Percentiles rank a stretch among this genome's conserved stretches.
Conservation (phyloP, 1,140 invertebrate species). For the Drosophila pachea region DNA sequence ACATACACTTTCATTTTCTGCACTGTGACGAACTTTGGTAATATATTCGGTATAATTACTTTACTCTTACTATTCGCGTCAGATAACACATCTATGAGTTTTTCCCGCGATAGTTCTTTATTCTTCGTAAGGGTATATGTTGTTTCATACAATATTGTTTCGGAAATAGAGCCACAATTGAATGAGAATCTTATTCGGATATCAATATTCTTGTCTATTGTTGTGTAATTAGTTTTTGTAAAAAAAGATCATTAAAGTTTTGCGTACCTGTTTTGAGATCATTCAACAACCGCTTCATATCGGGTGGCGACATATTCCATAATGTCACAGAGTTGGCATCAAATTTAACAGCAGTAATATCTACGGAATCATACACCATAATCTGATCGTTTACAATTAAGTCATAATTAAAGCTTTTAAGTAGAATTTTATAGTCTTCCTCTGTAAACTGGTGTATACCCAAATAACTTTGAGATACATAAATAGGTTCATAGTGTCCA, state of each 20-base stretch:
- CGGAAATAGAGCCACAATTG: constrained; percentile 20
- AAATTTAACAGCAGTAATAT: constrained; percentile 89
- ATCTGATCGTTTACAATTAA: constrained; percentile 89
- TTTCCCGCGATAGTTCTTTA: constrained; percentile 77
- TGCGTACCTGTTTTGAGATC: constrained; percentile 79
- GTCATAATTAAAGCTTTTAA: constrained; percentile 68
- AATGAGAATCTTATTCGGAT: constrained; percentile 47
- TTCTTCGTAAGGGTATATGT: constrained; percentile 37
- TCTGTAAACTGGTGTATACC: constrained; percentile 51
- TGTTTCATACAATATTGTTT: constrained; percentile 38
- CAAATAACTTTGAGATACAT: constrained; percentile 82
- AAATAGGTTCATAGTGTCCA: constrained; percentile 92
- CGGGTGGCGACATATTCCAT: constrained; percentile 96
- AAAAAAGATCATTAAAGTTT: neutral
- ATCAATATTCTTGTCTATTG: constrained; percentile 33
- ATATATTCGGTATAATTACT: constrained; percentile 79
- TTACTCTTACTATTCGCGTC: constrained; percentile 75
- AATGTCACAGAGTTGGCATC: constrained; percentile 90
- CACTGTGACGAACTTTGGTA: constrained; percentile 93
- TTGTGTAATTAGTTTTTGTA: too few relatives aligned
- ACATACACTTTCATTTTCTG: constrained; percentile 39
- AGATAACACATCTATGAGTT: constrained; percentile 81
- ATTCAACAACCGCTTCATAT: constrained; percentile 84
- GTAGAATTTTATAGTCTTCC: constrained; percentile 35
- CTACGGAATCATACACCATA: constrained; percentile 89